A percentile compares a stretch with the other conserved stretches of the same genome.
Conservation (phyloP, 2,888 invertebrate genomes). For the Amblyteles armatorius region DNA sequence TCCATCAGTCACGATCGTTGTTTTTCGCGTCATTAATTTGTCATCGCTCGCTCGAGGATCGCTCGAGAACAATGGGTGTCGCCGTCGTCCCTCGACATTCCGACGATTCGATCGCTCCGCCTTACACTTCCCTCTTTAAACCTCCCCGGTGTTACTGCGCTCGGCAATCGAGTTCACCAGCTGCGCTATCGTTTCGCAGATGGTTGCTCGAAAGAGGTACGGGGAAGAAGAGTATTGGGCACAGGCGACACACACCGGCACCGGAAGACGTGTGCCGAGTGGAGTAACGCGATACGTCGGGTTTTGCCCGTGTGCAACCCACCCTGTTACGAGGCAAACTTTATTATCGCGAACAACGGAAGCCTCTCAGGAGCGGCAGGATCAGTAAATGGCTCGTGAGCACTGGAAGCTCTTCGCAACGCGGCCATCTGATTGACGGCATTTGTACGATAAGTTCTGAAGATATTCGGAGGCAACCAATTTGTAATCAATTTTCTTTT, state of each 20-base stretch:
- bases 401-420: neutral
- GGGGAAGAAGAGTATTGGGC: neutral
- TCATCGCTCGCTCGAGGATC: constrained; percentile 7
- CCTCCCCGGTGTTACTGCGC: neutral
- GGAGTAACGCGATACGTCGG: constrained; percentile 49
- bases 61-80: constrained; percentile 6
- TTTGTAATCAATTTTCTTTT: neutral
- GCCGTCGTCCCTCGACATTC: neutral
- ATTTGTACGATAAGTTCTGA: neutral
- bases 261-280: constrained; percentile 49
- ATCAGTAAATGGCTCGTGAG: neutral
- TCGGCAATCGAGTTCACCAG: constrained; percentile 38
- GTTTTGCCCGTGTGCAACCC: constrained; percentile 15
- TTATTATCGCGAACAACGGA: constrained; percentile 53
- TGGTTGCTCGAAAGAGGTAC: neutral
- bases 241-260: constrained; percentile 23
- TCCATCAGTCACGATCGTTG: neutral
- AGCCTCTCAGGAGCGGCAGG: constrained; percentile 11
- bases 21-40: constrained; percentile 18
- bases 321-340: constrained; percentile 50
- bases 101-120: neutral
- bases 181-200: neutral
- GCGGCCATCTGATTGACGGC: neutral
- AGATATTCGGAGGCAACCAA: neutral
- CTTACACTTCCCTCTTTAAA: neutral